Evolutionary conservation across 2,113 vertebrate species (phyloP).

Genomic region (Dipodomys spectabilis): DNA sequence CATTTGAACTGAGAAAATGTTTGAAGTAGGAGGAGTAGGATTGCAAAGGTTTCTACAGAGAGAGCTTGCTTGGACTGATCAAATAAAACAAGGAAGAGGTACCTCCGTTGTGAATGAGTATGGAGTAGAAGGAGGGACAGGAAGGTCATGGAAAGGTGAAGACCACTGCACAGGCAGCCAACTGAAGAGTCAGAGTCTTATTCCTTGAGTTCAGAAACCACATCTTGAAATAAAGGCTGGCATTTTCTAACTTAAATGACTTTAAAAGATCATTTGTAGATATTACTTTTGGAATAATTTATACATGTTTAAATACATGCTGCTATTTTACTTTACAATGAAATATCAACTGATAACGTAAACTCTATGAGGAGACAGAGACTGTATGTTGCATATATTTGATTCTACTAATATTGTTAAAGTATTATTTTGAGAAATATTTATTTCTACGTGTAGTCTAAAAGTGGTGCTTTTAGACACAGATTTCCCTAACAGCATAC

Average conservation of each 20-base stretch:
- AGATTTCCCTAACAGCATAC: background rate
- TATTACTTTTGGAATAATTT: background rate
- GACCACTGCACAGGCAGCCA: fast-evolving
- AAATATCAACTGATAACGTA: background rate
- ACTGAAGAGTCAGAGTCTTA: fast-evolving
- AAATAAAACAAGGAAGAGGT: too few relatives aligned
- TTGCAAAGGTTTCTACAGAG: background rate
- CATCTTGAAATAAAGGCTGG: background rate
- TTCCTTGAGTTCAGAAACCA: background rate
- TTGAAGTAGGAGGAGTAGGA: background rate
- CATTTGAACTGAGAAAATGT: background rate
- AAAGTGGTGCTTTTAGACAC: background rate
- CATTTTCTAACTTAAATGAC: background rate
- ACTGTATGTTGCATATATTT: background rate
- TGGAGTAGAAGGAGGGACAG: background rate
- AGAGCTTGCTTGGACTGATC: background rate
- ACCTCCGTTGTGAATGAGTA: background rate
- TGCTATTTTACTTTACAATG: background rate
- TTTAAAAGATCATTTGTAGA: background rate
- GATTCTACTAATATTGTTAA: background rate
- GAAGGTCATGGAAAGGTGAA: too few relatives aligned
- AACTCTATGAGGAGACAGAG: background rate
- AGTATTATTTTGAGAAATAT: background rate
- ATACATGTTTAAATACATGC: background rate
- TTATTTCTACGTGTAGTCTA: background rate